A percentile compares a stretch with the other conserved stretches of the same genome.
Evolutionary conservation across 2,888 invertebrate species (phyloP).

Genomic region (Autographa gamma): DNA sequence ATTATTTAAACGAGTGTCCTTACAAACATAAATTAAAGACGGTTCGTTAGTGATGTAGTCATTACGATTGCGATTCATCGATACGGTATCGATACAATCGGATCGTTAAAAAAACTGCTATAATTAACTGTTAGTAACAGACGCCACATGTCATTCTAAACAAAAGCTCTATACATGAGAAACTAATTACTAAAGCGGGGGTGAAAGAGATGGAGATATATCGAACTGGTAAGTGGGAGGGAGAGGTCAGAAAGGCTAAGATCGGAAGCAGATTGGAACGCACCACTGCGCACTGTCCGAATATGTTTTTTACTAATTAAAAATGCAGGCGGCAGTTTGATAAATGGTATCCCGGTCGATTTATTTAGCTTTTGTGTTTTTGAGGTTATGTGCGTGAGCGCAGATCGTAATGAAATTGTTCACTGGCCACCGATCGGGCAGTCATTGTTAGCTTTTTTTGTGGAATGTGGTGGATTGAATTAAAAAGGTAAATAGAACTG

Average conservation of each 20-base stretch:
- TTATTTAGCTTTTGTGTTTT: slow-evolving; percentile 75
- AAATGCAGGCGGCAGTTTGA: slow-evolving; percentile 81
- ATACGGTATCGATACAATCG: slow-evolving; percentile 74
- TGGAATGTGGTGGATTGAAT: slow-evolving; percentile 41
- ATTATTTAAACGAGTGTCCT: slow-evolving; percentile 14
- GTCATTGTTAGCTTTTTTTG: slow-evolving; percentile 50
- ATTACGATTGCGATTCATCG: slow-evolving; percentile 63
- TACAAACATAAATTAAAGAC: slow-evolving; percentile 42
- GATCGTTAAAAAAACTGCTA: slow-evolving; percentile 74
- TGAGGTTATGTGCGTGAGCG: slow-evolving; percentile 63
- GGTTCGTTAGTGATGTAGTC: slow-evolving; percentile 56
- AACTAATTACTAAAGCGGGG: slow-evolving; percentile 81
- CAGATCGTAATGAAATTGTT: slow-evolving; percentile 60
- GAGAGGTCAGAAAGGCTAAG: slow-evolving; percentile 66
- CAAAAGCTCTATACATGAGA: slow-evolving; percentile 84
- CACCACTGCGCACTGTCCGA: slow-evolving; percentile 84
- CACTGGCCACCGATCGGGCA: slow-evolving; percentile 54
- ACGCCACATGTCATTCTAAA: slow-evolving; percentile 86
- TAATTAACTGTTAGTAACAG: slow-evolving; percentile 80
- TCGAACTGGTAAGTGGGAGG: slow-evolving; percentile 52
- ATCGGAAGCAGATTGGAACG: slow-evolving; percentile 87
- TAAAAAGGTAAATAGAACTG: slow-evolving; percentile 46
- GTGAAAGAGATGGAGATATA: slow-evolving; percentile 63
- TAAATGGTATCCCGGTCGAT: slow-evolving; percentile 81
- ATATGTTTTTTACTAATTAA: slow-evolving; percentile 86